Evolutionary conservation across 2,797 vertebrate species (phyloP).

Genomic region (Tiaroga cobitis): DNA sequence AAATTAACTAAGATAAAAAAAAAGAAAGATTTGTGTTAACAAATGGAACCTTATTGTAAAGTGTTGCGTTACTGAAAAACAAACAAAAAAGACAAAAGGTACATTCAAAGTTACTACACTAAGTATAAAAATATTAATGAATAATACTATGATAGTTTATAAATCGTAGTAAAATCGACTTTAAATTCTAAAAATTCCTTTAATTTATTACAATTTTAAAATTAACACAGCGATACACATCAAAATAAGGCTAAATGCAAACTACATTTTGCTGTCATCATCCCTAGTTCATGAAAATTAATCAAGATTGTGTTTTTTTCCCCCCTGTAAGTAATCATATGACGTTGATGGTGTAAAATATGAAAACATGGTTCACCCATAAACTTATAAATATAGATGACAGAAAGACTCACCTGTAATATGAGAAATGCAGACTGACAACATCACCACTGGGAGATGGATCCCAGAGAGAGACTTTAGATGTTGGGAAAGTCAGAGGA

Average conservation of each 20-base stretch:
- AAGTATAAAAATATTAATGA: neutral
- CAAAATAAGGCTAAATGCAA: neutral
- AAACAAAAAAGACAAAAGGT: neutral
- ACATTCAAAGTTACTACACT: neutral
- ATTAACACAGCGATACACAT: neutral
- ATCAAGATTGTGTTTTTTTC: neutral
- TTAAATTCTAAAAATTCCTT: neutral
- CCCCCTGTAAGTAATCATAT: neutral
- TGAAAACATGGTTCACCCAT: neutral
- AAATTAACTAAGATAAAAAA: neutral
- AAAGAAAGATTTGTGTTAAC: neutral
- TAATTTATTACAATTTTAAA: neutral
- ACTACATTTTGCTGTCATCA: neutral
- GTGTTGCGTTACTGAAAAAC: neutral
- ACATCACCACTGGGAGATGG: constrained; percentile 80
- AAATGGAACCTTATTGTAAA: neutral
- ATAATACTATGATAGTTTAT: neutral
- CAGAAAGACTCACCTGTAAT: constrained; percentile 80
- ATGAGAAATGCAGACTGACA: constrained; percentile 79
- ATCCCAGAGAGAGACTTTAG: constrained; percentile 89
- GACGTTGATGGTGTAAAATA: neutral
- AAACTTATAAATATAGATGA: neutral
- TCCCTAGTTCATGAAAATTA: neutral
- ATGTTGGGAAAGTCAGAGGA: constrained; percentile 87
- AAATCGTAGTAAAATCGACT: neutral